Base-by-base conservation (phyloP, 2,797 vertebrate genomes). In the Centroberyx gerrardi region DNA sequence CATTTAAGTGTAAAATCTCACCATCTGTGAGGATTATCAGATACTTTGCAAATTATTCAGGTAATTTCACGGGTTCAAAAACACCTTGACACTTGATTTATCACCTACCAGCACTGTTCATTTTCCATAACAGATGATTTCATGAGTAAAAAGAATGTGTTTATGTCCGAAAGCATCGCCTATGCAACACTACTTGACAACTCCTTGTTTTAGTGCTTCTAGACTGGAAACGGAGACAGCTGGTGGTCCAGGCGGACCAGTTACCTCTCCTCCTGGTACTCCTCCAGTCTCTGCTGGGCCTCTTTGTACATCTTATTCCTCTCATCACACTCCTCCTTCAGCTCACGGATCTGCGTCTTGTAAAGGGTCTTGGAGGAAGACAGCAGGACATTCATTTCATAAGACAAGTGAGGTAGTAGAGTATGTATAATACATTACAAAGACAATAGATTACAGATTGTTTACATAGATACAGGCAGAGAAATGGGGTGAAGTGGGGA, bases 261-360 rank as follows among this genome's bases (percentile, higher is more conserved):
- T 84, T 82, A 99, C 98, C 97, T 97, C 89, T 99, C 97, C 48
- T 98, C 97, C 84, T 97, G 95, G 66, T 98, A 95, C 28, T 98
- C 96, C 52, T 95, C 95, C 73, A 97, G 93, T 78, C 94, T 97
- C 85, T 96, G 96, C 80, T 96, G 96, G n/a, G 94, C 80, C 56
- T 97, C 96, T 86, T 96, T 96, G 88, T 93, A 95, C 81, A 97
- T 91, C 83, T 97, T 98, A 44, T 91, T 95, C 91, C 94, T 98
- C 81, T 99, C 97, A 46, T 97, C 95, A 81, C 94, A 93, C 71
- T 99, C 97, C 68, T 98, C 98, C 83, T 97, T 99, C 84, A 99
- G 91, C 92, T 99, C 98, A 28, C 96, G 95, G 77, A 98, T 96
- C 92, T 99, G 98, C 0, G 98, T 99, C 94, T 99, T 99, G 90